These are phyloP conservation scores for Crotalus horridus DNA, from an alignment of 2,113 vertebrate genomes.

Conservation along the genomic window DNA sequence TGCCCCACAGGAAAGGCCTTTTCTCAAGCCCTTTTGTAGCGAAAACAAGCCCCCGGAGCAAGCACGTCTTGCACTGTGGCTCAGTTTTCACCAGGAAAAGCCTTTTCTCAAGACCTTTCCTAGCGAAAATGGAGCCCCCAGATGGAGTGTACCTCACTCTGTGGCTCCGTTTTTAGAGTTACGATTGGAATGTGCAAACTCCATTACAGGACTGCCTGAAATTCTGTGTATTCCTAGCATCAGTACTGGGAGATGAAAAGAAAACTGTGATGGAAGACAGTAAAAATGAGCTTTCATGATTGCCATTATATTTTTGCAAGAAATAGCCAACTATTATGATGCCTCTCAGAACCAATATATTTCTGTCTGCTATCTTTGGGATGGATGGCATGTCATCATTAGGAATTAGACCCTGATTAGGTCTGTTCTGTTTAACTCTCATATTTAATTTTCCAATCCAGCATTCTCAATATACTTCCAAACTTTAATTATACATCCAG, in stretches of 20 bases:
- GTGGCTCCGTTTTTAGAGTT: no score
- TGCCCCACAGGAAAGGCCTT: no score
- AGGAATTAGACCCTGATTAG: not conserved
- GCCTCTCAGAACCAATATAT: not conserved
- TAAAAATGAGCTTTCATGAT: not conserved
- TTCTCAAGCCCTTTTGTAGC: no score
- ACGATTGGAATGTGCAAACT: no score
- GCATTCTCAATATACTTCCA: not conserved
- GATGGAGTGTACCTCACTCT: no score
- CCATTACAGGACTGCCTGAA: no score
- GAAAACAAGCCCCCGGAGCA: no score
- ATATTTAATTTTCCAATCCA: not conserved
- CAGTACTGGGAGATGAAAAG: not conserved
- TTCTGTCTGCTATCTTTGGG: not conserved
- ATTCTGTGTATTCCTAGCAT: not conserved
- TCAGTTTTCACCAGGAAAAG: no score
- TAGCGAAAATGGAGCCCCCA: no score
- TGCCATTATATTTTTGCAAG: not conserved
- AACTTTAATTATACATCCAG: not conserved
- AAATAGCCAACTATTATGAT: not conserved
- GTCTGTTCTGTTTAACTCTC: not conserved
- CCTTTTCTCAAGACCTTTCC: no score
- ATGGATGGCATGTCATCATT: not conserved
- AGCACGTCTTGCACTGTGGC: no score
- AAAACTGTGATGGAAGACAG: not conserved